phyloP scores from a whole-genome alignment of 1,140 invertebrate species.

The Diploscapter pachys region DNA sequence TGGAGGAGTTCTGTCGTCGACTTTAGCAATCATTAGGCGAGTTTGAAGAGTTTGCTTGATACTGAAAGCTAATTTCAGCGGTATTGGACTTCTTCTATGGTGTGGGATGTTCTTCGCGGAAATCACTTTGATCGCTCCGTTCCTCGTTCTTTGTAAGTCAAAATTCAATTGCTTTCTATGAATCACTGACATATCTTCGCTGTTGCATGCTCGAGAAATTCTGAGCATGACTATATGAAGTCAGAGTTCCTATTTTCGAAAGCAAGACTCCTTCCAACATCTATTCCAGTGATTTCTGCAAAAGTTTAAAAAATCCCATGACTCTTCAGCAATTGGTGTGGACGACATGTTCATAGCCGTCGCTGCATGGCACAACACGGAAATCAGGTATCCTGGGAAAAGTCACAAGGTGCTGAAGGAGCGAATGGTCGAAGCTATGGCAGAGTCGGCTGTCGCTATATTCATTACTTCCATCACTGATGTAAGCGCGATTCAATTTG shows the following conservation, averaged over 20 bases:
- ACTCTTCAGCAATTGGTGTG: constrained; percentile 62
- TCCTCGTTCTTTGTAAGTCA: constrained; percentile 85
- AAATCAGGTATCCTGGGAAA: constrained; percentile 51
- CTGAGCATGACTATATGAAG: too few relatives aligned
- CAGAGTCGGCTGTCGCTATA: constrained; percentile 56
- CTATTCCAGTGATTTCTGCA: not conserved
- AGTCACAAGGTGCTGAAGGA: constrained; percentile 46
- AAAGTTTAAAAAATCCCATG: constrained; percentile 48
- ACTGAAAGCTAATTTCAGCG: constrained; percentile 62
- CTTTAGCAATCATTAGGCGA: constrained; percentile 73
- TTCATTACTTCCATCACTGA: constrained; percentile 59
- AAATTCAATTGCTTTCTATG: not conserved
- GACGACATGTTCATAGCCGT: constrained; percentile 66
- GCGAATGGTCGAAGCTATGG: constrained; percentile 59
- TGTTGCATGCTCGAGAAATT: not conserved
- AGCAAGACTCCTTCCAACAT: too few relatives aligned
- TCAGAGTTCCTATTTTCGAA: too few relatives aligned
- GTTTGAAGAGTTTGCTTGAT: too few relatives aligned
- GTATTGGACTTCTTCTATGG: constrained; percentile 86
- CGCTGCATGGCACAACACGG: constrained; percentile 60
- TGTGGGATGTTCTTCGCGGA: constrained; percentile 87
- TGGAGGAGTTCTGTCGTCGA: constrained; percentile 77
- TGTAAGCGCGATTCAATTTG: constrained; percentile 17
- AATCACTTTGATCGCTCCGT: constrained; percentile 87
- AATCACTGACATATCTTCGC: constrained; percentile 68